phyloP scores from a whole-genome alignment of 2,888 invertebrate genomes.

The Cryptocephalus moraei region DNA sequence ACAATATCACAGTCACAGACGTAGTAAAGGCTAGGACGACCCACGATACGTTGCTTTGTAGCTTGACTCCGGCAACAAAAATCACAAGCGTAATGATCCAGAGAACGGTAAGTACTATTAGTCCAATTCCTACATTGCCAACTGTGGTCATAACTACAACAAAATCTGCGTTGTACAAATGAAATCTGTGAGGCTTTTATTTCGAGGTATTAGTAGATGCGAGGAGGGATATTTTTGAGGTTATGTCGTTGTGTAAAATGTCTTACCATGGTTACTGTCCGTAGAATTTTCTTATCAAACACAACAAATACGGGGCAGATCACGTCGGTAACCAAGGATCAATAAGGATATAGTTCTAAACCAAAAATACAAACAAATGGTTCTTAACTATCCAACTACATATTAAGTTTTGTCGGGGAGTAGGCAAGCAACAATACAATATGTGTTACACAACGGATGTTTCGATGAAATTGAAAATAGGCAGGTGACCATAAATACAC shows the following conservation, averaged over 20 bases:
- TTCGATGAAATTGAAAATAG: too few relatives aligned
- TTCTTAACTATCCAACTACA: too few relatives aligned
- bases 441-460: too few relatives aligned
- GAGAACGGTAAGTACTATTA: slow-evolving; percentile 52
- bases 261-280: slow-evolving; percentile 4
- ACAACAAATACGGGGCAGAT: too few relatives aligned
- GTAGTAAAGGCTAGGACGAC: slow-evolving; percentile 45
- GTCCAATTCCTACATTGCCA: slow-evolving; percentile 50
- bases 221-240: slow-evolving; percentile 4
- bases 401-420: too few relatives aligned
- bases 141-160: slow-evolving; percentile 24
- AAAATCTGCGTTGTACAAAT: neutral
- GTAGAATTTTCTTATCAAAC: too few relatives aligned
- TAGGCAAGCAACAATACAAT: too few relatives aligned
- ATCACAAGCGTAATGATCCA: slow-evolving; percentile 54
- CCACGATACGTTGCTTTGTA: slow-evolving; percentile 55
- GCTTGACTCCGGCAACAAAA: slow-evolving; percentile 54
- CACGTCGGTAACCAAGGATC: too few relatives aligned
- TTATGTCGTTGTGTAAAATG: slow-evolving; percentile 2
- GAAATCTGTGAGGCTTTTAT: too few relatives aligned
- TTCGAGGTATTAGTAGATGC: slow-evolving; percentile 1
- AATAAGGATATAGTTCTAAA: too few relatives aligned
- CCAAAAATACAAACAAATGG: too few relatives aligned
- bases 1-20: slow-evolving; percentile 47
- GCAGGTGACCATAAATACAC: too few relatives aligned